These are phyloP conservation scores for Drosophila limbata DNA, from an alignment of 2,888 invertebrate genomes.

Conservation along the genomic window DNA sequence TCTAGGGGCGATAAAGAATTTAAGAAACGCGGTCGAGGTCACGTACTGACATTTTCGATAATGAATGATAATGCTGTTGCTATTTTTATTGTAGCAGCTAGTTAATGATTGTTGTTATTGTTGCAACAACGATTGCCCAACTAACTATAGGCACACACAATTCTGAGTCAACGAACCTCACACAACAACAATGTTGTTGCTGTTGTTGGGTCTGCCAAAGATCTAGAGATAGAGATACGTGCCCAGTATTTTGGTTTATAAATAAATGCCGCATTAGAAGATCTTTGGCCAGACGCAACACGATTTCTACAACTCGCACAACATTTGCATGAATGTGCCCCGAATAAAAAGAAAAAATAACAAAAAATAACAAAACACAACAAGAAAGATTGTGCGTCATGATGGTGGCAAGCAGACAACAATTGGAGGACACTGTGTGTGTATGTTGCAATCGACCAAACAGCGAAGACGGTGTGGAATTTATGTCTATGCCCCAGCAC, in stretches of 20 bases:
- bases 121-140: constrained; percentile 61
- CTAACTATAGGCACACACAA: constrained; percentile 28
- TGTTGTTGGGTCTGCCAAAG: constrained; percentile 30
- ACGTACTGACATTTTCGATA: constrained; percentile 76
- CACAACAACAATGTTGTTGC: constrained; percentile 15
- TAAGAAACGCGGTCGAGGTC: constrained; percentile 78
- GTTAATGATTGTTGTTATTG: constrained; percentile 46
- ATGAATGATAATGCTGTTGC: constrained; percentile 38
- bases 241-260: constrained; percentile 64
- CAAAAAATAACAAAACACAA: neutral
- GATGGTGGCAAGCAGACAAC: constrained; percentile 43
- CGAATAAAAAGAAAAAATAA: constrained; percentile 14
- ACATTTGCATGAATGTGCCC: constrained; percentile 61
- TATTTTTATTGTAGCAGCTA: constrained; percentile 38
- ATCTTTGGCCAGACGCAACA: constrained; percentile 54
- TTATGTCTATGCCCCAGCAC: constrained; percentile 39
- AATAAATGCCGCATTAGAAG: constrained; percentile 70
- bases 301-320: constrained; percentile 37
- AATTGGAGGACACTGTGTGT: constrained; percentile 57
- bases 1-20: constrained; percentile 59
- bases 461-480: constrained; percentile 25
- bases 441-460: constrained; percentile 47
- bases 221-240: constrained; percentile 60
- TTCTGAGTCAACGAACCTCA: constrained; percentile 74
- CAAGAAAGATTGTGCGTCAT: constrained; percentile 49